Conservation (phyloP, 2,797 vertebrate species). For the Craterocephalus amniculus region DNA sequence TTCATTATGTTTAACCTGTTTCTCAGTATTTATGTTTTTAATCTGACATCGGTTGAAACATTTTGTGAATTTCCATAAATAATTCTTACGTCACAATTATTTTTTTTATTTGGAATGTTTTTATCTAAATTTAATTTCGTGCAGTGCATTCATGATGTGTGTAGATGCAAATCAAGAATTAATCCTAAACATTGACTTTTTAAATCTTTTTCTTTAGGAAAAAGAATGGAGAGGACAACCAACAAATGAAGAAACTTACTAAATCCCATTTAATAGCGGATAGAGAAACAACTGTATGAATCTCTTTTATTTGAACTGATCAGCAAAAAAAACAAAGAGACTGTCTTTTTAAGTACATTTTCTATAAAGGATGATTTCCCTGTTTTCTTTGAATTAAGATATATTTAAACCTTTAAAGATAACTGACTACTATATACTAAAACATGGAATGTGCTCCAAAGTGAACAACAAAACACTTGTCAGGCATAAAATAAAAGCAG, state of each 20-base stretch:
- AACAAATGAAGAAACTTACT: constrained; percentile 47
- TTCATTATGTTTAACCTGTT: no score
- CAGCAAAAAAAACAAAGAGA: constrained; percentile 2
- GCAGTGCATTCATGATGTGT: no score
- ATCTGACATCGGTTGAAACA: no score
- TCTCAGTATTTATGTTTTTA: no score
- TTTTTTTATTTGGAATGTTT: no score
- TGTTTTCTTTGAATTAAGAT: constrained; percentile 2
- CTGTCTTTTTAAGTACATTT: constrained; percentile 15
- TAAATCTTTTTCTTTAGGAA: constrained; percentile 50
- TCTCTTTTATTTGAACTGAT: constrained; percentile 1
- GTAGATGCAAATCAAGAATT: no score
- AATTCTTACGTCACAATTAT: no score
- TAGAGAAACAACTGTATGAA: constrained; percentile 45
- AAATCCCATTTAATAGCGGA: constrained; percentile 49
- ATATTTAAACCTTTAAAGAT: constrained; percentile 30
- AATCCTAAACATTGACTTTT: neutral
- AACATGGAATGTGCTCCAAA: no score
- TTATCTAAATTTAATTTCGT: no score
- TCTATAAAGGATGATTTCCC: constrained; percentile 6
- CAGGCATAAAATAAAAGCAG: neutral
- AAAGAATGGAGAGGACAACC: constrained; percentile 34
- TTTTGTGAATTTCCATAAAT: no score
- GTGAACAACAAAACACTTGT: neutral
- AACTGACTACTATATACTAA: neutral